phyloP scores from a whole-genome alignment of 2,113 vertebrate genomes.

The Tychaedon coryphoeus region DNA sequence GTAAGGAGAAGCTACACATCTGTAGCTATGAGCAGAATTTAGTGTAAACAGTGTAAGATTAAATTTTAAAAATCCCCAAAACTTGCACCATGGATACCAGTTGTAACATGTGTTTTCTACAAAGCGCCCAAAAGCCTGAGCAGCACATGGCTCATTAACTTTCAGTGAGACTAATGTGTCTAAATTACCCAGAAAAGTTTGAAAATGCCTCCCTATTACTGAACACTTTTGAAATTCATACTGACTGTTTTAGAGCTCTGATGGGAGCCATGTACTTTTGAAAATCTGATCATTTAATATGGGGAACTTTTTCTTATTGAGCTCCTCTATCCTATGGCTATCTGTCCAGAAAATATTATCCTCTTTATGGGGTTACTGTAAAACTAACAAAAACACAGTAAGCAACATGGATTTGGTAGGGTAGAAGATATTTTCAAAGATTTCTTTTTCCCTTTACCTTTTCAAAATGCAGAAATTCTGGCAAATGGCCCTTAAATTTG shows the following conservation, averaged over 20 bases:
- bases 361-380: not conserved
- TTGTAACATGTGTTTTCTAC: not conserved
- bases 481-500: not conserved
- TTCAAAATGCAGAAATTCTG: not conserved
- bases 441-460: not conserved
- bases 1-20: conserved; percentile 6
- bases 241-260: not conserved
- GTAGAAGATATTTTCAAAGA: not conserved
- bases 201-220: conserved; percentile 18
- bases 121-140: not conserved
- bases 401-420: not conserved
- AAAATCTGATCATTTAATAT: not conserved
- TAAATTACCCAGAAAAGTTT: conserved; percentile 2
- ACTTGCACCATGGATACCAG: not conserved
- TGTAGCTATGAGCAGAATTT: not conserved
- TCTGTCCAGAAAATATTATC: not conserved
- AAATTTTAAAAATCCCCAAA: not conserved
- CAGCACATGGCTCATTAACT: conserved; percentile 26
- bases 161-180: not conserved
- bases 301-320: not conserved
- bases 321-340: not conserved
- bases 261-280: not conserved
- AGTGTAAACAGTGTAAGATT: not conserved
- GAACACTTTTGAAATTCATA: conserved; percentile 7
- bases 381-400: not conserved